Base-by-base conservation (phyloP, 2,113 vertebrate species). In the Indri indri region DNA sequence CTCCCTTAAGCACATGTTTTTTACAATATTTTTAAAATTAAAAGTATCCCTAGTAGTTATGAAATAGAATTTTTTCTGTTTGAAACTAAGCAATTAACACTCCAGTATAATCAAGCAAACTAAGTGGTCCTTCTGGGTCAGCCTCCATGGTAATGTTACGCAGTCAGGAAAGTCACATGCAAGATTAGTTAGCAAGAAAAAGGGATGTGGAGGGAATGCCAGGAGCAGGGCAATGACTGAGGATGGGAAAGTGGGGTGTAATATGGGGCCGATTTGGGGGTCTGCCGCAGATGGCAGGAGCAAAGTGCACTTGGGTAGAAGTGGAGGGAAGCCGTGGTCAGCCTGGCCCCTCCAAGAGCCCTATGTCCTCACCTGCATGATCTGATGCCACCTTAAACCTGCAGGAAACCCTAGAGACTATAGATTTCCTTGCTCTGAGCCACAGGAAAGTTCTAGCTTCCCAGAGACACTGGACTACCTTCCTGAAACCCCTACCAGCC, bases 11-110 rank as follows among this genome's bases (percentile, higher is more conserved):
- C n/a, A 61, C 40, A 16, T 0, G 1, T 40, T 80, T 94, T 71
- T 42, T 13, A 84, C 13, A 84, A 50, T 27, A 84, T 6, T 82
- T 81, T 92, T 88, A 1, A 92, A 96, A 90, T 90, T 68, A 80
- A 23, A 95, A 37, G 6, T 37, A 40, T 71, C 40, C 23, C 79
- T 42, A 27, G 42, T 68, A 65, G 13, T 74, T 63, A 82, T 2
- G 4, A 17, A 80, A 94, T 59, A n/a, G 25, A 85, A 23, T 11
- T 59, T 57, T 91, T 90, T 91, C 42, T 80, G 7, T 83, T 54
- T 73, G 74, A 80, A 81, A 80, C 11, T 50, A n/a, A 71, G 22
- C 50, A 59, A 66, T 80, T 57, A 84, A 32, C 18, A 82, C 52
- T 82, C 27, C 4, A 61, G 45, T n/a, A 66, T 57, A 91, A 88